phyloP scores from a whole-genome alignment of 64 coral and sea anemone genomes.

The Catalaphyllia jardinei region DNA sequence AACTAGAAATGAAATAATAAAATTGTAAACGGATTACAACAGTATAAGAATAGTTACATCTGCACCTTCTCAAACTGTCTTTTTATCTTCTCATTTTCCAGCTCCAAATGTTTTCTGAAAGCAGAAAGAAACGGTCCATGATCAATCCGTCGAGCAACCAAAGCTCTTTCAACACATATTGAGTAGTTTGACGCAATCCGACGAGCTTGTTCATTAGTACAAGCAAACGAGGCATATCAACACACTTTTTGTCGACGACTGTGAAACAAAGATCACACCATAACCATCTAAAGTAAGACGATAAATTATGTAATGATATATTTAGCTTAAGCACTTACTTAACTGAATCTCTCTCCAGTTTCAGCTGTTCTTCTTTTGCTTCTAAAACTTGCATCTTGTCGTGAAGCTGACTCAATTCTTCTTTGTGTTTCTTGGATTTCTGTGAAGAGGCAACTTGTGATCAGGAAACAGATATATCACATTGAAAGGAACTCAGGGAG shows the following conservation, averaged over 20 bases:
- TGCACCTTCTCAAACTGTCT: constrained; percentile 53
- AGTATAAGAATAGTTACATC: too few species aligned
- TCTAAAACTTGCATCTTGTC: constrained; percentile 57
- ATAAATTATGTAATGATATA: background rate
- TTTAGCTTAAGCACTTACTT: background rate
- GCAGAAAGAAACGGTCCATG: background rate
- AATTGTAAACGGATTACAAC: too few species aligned
- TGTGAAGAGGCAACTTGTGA: background rate
- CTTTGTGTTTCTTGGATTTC: constrained; percentile 61
- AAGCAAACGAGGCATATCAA: too few species aligned
- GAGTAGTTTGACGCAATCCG: too few species aligned
- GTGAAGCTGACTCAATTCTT: constrained; percentile 40
- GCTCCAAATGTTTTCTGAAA: constrained; percentile 48
- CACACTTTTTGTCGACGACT: too few species aligned
- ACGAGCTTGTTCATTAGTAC: too few species aligned
- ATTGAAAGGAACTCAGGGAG: too few species aligned
- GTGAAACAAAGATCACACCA: background rate
- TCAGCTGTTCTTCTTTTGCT: constrained; percentile 58
- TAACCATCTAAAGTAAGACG: background rate
- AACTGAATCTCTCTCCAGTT: constrained; percentile 50
- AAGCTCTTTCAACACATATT: background rate
- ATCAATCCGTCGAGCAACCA: background rate
- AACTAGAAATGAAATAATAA: background rate
- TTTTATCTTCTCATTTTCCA: constrained; percentile 60
- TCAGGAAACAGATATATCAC: background rate